Evolutionary conservation across 2,797 vertebrate genomes (phyloP).

Genomic region (Lacerta viridis): DNA sequence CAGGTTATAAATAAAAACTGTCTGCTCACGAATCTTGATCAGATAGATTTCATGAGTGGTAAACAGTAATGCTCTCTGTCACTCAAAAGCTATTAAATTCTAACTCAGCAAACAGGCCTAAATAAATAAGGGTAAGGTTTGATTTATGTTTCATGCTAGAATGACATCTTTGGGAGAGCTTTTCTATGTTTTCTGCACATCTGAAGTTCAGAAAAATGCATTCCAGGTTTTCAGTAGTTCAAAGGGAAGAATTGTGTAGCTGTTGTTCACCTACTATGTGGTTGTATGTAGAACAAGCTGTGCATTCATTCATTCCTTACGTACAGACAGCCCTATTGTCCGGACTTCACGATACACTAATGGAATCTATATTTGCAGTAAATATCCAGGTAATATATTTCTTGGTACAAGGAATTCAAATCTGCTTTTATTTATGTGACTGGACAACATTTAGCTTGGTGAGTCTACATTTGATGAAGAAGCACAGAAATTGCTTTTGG

Average conservation of each 20-base stretch:
- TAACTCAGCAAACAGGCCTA: slow-evolving; percentile 14
- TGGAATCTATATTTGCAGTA: background rate
- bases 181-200: background rate
- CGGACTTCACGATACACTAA: too few species aligned
- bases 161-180: background rate
- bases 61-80: background rate
- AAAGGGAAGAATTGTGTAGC: background rate
- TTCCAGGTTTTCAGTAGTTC: background rate
- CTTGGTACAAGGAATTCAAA: too few species aligned
- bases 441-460: too few species aligned
- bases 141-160: background rate
- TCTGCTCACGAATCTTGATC: background rate
- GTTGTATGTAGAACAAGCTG: background rate
- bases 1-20: background rate
- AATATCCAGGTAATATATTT: background rate
- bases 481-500: too few species aligned
- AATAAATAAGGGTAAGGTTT: background rate
- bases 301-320: background rate
- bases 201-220: background rate
- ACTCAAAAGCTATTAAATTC: slow-evolving; percentile 29
- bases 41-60: background rate
- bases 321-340: background rate
- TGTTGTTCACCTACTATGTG: too few species aligned
- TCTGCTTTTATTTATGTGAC: too few species aligned
- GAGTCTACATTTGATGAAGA: too few species aligned